Percentiles rank a stretch among this genome's conserved stretches.
These are phyloP conservation scores for Apis laboriosa DNA, from an alignment of 1,140 invertebrate species.

Conservation along the genomic window DNA sequence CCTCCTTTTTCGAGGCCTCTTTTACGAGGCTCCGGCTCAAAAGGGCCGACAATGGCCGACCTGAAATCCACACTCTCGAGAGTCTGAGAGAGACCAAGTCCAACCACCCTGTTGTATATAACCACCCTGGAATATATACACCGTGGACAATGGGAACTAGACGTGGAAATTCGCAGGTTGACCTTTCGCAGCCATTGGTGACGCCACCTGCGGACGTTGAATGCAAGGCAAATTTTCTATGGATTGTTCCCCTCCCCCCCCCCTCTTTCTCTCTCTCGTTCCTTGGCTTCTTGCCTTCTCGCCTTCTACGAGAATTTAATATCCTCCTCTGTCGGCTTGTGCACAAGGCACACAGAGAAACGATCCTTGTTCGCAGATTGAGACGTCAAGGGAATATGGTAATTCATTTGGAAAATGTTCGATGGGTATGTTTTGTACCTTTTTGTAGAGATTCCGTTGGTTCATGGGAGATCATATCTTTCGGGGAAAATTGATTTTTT, in stretches of 20 bases:
- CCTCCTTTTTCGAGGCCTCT: constrained; percentile 31
- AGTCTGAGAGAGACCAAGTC: constrained; percentile 20
- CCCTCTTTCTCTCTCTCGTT: background rate
- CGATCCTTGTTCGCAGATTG: constrained; percentile 46
- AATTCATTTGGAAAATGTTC: constrained; percentile 73
- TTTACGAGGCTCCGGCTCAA: constrained; percentile 50
- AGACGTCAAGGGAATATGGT: constrained; percentile 61
- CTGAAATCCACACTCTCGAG: constrained; percentile 69
- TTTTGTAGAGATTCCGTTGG: background rate
- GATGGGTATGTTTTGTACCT: background rate
- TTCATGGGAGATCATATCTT: background rate
- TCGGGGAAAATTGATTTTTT: constrained; percentile 6
- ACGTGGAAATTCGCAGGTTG: constrained; percentile 78
- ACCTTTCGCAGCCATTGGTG: constrained; percentile 60
- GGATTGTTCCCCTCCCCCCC: constrained; percentile 50
- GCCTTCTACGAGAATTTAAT: constrained; percentile 72
- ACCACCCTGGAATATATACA: background rate
- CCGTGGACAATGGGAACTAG: constrained; percentile 51
- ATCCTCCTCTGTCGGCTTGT: constrained; percentile 43
- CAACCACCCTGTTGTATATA: background rate
- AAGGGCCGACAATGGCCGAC: constrained; percentile 53
- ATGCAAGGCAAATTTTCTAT: constrained; percentile 79
- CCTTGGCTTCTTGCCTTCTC: too few relatives aligned
- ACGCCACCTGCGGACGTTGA: constrained; percentile 72
- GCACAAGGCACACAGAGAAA: background rate